Base-by-base conservation (phyloP, 2,888 invertebrate genomes). In the Hipparchia sbordonii region DNA sequence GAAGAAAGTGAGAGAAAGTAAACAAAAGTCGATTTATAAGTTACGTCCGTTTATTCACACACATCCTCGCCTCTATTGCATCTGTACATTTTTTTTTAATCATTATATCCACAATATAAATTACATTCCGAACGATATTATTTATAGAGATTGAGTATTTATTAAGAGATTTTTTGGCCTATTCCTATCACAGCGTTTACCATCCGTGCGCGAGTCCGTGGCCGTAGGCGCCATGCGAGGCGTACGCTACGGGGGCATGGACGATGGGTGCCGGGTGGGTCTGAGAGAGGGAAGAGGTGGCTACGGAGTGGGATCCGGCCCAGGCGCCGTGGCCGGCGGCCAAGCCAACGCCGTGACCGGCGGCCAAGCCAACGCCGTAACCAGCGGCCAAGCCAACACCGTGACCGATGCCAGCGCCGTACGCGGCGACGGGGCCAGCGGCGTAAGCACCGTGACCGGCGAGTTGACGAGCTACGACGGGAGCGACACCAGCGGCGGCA, bases 21-120 rank as follows among this genome's bases (percentile, higher is more conserved):
- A 78, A 80, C 59, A 77, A 67, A 13, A 45, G 3, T 45, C 13
- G 10, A 33, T 65, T 10, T 77, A 78, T 79, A 80, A 80, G 76
- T 82, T 79, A 81, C 79, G 78, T 88, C 91, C 90, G 89, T 92
- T 92, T 92, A 92, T 92, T 92, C 90, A 90, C 92, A 87, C 92
- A 87, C 92, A 91, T 91, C 91, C 92, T 91, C 92, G 89, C 89
- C 87, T 80, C 61, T 62, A 61, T 85, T 80, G 86, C 87, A 89
- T 85, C 85, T 87, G 85, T 88, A 84, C 85, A 82, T 78, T 79
- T 85, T 84, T 85, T 82, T 84, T 85, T 52, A 51, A 51, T 63
- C 39, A 39, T 39, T 39, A 39, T 48, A 63, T 51, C 13, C 63
- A 63, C 63, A 85, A 89, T 85, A 85, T 88, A 89, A 89, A 87